These are phyloP conservation scores for Acleris holmiana DNA, from an alignment of 2,888 invertebrate genomes.

Conservation along the genomic window DNA sequence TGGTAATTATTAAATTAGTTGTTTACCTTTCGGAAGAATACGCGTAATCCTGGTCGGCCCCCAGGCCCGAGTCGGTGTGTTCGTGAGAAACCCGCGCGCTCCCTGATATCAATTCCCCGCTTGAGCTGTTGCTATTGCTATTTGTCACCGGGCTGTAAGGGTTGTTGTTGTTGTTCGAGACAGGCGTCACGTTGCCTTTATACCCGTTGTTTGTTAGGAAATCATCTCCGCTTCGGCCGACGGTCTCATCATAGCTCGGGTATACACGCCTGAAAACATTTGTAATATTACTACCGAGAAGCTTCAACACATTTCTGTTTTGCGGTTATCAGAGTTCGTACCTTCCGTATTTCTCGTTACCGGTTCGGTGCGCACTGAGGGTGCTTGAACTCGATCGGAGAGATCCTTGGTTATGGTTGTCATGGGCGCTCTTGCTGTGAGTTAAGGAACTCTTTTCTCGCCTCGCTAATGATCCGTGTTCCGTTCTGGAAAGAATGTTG, in stretches of 20 bases:
- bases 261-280: constrained; percentile 68
- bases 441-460: constrained; percentile 70
- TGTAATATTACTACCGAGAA: constrained; percentile 24
- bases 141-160: constrained; percentile 80
- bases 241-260: constrained; percentile 73
- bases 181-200: constrained; percentile 68
- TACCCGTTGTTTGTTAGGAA: constrained; percentile 78
- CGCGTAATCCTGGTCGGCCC: constrained; percentile 90
- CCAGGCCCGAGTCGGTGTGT: constrained; percentile 90
- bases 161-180: constrained; percentile 68
- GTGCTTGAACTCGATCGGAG: constrained; percentile 85
- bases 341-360: constrained; percentile 79
- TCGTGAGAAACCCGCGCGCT: constrained; percentile 87
- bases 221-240: constrained; percentile 65
- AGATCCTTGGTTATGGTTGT: constrained; percentile 79
- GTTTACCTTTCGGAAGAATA: constrained; percentile 87
- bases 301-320: constrained; percentile 39
- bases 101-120: constrained; percentile 78
- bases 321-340: constrained; percentile 44
- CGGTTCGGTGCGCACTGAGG: constrained; percentile 82
- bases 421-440: constrained; percentile 66
- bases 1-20: constrained; percentile 25
- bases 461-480: constrained; percentile 74
- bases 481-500: constrained; percentile 54
- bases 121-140: constrained; percentile 81